Evolutionary conservation across 2,888 invertebrate genomes (phyloP).

Genomic region (Strigamia crassipes): DNA sequence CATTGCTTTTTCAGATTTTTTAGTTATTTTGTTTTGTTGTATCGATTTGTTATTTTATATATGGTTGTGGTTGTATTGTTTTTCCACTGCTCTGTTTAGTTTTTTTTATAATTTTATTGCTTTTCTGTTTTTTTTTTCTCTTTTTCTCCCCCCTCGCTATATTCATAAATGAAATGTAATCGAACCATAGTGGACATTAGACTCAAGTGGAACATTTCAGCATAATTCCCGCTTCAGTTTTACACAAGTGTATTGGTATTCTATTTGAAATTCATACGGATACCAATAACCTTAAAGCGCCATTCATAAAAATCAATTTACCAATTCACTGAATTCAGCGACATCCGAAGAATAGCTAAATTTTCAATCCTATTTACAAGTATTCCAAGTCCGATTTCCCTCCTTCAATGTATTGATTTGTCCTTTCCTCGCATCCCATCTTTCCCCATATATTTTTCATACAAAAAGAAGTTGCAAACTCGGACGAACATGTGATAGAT

Average conservation of each 20-base stretch:
- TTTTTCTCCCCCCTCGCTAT: not conserved
- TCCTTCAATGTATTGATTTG: not conserved
- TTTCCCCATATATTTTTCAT: not conserved
- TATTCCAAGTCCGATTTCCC: not conserved
- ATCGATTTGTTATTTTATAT: too few species aligned
- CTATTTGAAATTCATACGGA: not conserved
- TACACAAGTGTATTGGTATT: not conserved
- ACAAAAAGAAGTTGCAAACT: not conserved
- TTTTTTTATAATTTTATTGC: too few species aligned
- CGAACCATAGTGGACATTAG: too few species aligned
- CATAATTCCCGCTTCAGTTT: not conserved
- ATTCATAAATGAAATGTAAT: too few species aligned
- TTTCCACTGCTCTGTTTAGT: too few species aligned
- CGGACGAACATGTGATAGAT: not conserved
- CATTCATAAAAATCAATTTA: not conserved
- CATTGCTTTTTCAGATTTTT: too few species aligned
- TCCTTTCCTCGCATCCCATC: not conserved
- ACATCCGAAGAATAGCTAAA: conserved; percentile 3
- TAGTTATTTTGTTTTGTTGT: too few species aligned
- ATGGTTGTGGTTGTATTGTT: too few species aligned
- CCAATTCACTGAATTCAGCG: not conserved
- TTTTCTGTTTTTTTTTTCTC: too few species aligned
- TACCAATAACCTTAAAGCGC: not conserved
- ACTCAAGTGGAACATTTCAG: too few species aligned
- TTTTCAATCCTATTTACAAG: not conserved